Evolutionary conservation across 2,113 vertebrate genomes (phyloP).

Genomic region (Thinocorus orbignyianus): DNA sequence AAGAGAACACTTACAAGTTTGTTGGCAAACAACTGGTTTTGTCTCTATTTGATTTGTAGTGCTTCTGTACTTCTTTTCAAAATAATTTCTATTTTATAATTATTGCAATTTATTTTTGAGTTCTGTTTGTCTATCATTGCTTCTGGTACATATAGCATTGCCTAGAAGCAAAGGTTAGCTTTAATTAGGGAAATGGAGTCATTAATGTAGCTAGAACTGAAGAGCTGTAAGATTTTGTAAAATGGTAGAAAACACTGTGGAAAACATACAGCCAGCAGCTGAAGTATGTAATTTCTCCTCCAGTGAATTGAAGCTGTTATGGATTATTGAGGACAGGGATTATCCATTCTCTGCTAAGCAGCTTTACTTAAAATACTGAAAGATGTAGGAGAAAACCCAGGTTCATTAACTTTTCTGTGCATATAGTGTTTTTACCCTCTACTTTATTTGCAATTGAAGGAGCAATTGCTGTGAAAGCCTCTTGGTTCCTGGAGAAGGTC

Average conservation of each 20-base stretch:
- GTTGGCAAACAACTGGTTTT: background rate
- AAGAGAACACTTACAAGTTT: background rate
- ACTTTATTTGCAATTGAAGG: background rate
- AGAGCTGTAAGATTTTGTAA: background rate
- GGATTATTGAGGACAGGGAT: constrained; percentile 61
- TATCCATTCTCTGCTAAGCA: constrained; percentile 54
- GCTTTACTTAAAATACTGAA: constrained; percentile 59
- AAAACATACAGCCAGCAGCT: background rate
- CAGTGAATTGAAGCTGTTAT: background rate
- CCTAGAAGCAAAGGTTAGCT: background rate
- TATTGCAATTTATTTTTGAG: background rate
- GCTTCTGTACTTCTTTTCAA: background rate
- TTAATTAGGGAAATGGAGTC: background rate
- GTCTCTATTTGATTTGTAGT: background rate
- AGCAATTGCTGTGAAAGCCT: background rate
- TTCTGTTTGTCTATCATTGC: background rate
- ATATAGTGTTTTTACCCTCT: background rate
- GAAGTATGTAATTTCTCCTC: background rate
- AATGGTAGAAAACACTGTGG: background rate
- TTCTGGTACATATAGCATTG: background rate
- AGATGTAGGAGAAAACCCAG: constrained; percentile 13
- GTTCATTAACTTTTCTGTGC: background rate
- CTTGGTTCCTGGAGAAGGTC: background rate
- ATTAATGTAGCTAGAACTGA: background rate
- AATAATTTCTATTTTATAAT: background rate